Base-by-base conservation (phyloP, 1,140 invertebrate genomes). In the Acyrthosiphon pisum region DNA sequence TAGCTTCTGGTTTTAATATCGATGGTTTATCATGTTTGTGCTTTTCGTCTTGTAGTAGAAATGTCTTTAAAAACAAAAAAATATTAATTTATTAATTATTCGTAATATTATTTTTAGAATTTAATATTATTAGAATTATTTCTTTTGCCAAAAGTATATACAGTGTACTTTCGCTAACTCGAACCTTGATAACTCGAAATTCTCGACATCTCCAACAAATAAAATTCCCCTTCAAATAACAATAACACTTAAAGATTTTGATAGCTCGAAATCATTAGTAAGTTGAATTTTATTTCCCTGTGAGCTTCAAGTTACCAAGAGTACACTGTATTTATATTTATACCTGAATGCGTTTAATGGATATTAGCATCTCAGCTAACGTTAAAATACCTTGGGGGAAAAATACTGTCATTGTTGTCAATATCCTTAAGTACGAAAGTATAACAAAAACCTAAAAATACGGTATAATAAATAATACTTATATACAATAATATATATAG, bases 321-420 rank as follows among this genome's bases (percentile, higher is more conserved):
- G 41, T 41, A 41, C 41, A 41, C 41, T 41, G 2, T 41, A 11
- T 68, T 68, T 68, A 14, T n/a, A 23, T 30, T n/a, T 7, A 89
- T 94, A 95, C 95, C 94, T 94, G 93, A n/a, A 97, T 96, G 94
- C 97, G 96, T 94, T 96, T 96, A 2, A 97, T 96, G 18, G 97
- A 97, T 0, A 97, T 96, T 87, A 96, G 95, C 4, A 95, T 96
- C 94, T 97, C 96, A 0, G 96, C 96, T 23, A 96, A 90, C 94
- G 96, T 95, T 0, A 95, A 95, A 94, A 97, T 96, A 35, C 97
- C 96, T 94, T 97, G 95, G 0, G 97, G 97, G 94, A 98, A 96
- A 94, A 97, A 97, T n/a, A 97, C 96, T 0, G 97, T 97, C 95
- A 98, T 96, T 0, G 97, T 97, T 93, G 96, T 96, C 22, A 98